phyloP scores from a whole-genome alignment of 1,140 invertebrate genomes.

The Drosophila lacertosa region DNA sequence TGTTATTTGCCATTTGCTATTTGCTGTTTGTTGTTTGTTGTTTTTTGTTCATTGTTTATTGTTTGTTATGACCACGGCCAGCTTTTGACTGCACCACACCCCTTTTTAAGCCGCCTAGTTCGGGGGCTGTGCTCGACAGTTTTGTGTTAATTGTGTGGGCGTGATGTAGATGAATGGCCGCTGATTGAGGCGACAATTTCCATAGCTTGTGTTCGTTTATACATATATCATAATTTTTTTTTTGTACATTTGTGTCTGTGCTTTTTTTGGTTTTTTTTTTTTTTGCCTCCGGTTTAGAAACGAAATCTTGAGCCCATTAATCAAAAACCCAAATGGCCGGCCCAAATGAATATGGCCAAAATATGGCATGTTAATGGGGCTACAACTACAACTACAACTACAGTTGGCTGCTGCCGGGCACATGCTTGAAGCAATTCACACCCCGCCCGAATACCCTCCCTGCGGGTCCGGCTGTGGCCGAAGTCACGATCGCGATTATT shows the following conservation, averaged over 20 bases:
- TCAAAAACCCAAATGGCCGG: conserved; percentile 32
- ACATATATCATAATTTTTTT: not conserved
- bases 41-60: too few species aligned
- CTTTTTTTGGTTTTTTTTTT: too few species aligned
- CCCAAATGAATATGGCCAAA: conserved; percentile 12
- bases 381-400: not conserved
- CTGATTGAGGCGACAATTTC: conserved; percentile 60
- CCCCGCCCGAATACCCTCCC: not conserved
- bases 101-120: too few species aligned
- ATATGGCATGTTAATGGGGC: conserved; percentile 13
- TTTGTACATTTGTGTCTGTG: not conserved
- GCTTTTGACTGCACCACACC: conserved; percentile 2
- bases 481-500: conserved; percentile 8
- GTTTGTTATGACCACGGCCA: too few species aligned
- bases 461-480: not conserved
- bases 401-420: not conserved
- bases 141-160: conserved; percentile 75
- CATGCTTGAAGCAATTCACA: not conserved
- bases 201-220: conserved; percentile 15
- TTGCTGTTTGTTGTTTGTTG: too few species aligned
- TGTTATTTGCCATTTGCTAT: too few species aligned
- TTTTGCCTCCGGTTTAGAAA: conserved; percentile 5
- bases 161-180: conserved; percentile 76
- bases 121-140: conserved; percentile 47
- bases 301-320: conserved; percentile 40